phyloP scores from a whole-genome alignment of 2,113 vertebrate genomes.

The Oncorhynchus clarkii region DNA sequence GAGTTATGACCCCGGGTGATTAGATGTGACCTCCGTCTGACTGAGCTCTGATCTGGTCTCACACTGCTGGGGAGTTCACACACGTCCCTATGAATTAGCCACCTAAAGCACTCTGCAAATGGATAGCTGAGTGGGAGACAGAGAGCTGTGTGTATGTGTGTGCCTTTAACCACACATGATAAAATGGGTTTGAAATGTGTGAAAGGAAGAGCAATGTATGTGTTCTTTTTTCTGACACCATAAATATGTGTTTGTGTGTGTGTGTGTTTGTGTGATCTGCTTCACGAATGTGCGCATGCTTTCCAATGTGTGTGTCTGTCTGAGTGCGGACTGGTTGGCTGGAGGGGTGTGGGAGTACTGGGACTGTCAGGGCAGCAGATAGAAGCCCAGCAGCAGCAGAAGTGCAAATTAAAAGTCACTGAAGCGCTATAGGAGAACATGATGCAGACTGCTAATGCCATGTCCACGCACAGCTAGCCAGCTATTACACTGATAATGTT shows the following conservation, averaged over 20 bases:
- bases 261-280: neutral
- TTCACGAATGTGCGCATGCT: neutral
- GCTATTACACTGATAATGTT: conserved; percentile 6
- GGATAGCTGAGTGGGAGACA: neutral
- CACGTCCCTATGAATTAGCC: neutral
- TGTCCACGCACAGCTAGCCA: neutral
- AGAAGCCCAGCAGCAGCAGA: conserved; percentile 10
- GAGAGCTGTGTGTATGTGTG: neutral
- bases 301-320: neutral
- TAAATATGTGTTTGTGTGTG: neutral
- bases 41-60: neutral
- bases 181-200: neutral
- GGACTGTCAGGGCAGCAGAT: conserved; percentile 7
- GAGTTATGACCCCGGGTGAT: neutral
- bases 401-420: conserved; percentile 44
- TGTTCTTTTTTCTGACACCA: neutral
- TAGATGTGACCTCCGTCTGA: neutral
- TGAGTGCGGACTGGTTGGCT: conserved; percentile 1
- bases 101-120: neutral
- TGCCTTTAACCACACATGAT: neutral
- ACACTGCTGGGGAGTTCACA: neutral
- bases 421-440: conserved; percentile 26
- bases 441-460: conserved; percentile 35
- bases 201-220: neutral
- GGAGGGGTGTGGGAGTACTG: conserved; percentile 16